phyloP scores from a whole-genome alignment of 2,888 invertebrate species.

The Cryptocephalus primarius region DNA sequence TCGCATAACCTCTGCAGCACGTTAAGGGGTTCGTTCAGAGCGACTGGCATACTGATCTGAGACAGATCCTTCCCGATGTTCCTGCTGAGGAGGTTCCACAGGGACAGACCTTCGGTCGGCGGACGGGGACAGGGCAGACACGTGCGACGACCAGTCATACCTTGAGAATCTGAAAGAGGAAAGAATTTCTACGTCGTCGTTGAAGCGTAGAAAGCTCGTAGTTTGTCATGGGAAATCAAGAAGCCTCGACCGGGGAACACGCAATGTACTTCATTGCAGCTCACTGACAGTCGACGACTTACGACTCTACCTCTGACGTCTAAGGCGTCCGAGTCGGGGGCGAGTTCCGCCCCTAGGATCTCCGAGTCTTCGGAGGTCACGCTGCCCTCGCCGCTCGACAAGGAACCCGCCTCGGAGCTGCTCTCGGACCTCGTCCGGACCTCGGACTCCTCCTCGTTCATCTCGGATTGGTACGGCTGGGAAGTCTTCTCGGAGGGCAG shows the following conservation, averaged over 20 bases:
- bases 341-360: conserved; percentile 41
- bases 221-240: no score
- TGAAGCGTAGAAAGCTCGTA: no score
- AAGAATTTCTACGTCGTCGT: background rate
- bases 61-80: conserved; percentile 81
- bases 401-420: conserved; percentile 60
- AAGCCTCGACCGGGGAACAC: no score
- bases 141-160: conserved; percentile 47
- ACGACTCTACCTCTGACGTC: conserved; percentile 21
- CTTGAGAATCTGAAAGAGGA: conserved; percentile 21
- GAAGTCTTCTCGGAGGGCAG: conserved; percentile 19
- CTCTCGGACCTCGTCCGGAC: conserved; percentile 45
- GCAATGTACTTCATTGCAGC: no score
- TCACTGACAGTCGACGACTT: no score
- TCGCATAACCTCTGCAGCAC: conserved; percentile 74
- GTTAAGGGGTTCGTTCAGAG: conserved; percentile 73
- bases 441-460: conserved; percentile 28
- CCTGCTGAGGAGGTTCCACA: conserved; percentile 70
- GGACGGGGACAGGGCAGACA: conserved; percentile 61
- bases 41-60: conserved; percentile 79
- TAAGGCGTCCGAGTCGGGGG: conserved; percentile 29
- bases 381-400: conserved; percentile 56
- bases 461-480: background rate
- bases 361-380: conserved; percentile 46
- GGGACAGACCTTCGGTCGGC: conserved; percentile 62